Percentiles rank a stretch among this genome's conserved stretches.
phyloP scores from a whole-genome alignment of 2,797 vertebrate genomes.

The Micromesistius poutassou region DNA sequence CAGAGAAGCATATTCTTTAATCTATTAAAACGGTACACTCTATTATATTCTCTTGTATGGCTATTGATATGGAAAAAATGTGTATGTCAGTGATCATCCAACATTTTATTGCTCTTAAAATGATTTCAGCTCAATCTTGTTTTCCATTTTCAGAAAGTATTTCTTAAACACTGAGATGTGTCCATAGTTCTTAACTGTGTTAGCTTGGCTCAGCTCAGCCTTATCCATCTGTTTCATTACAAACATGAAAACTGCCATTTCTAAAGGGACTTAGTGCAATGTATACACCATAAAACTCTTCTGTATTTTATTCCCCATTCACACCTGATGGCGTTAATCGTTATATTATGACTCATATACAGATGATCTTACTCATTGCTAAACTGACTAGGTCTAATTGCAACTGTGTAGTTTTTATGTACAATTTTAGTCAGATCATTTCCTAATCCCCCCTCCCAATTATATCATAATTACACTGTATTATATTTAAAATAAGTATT shows the following conservation, averaged over 20 bases:
- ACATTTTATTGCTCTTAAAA: neutral
- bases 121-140: conserved; percentile 1
- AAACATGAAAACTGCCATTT: neutral
- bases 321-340: neutral
- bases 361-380: neutral
- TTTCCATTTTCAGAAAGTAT: neutral
- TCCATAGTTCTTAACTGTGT: neutral
- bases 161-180: neutral
- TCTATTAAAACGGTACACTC: neutral
- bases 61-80: neutral
- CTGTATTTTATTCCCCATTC: neutral
- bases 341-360: neutral
- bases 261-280: neutral
- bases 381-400: neutral
- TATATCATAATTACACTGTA: neutral
- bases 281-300: neutral
- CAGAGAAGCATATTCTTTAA: neutral
- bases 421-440: neutral
- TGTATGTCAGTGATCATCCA: neutral
- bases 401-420: neutral
- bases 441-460: neutral
- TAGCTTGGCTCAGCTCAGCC: neutral
- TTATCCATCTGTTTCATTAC: neutral
- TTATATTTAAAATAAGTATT: neutral
- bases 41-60: neutral